A percentile compares a stretch with the other conserved stretches of the same genome.
Evolutionary conservation across 2,797 vertebrate genomes (phyloP).

Genomic region (Amblyopsis hoosieri): DNA sequence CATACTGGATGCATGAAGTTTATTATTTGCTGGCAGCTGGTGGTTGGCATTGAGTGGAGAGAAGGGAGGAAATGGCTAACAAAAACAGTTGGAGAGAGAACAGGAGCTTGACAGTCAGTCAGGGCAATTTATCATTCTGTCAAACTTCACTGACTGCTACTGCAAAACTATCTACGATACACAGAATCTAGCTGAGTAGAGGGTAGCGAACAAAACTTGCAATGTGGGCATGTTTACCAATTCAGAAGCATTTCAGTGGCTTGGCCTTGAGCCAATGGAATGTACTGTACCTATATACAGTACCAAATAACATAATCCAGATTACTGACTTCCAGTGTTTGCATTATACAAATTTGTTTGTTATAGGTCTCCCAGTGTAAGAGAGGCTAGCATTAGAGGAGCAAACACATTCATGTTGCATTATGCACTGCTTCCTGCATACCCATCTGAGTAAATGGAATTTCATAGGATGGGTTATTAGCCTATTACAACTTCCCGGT

Average conservation of each 20-base stretch:
- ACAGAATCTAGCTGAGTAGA: slow-evolving; percentile 42
- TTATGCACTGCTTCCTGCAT: slow-evolving; percentile 31
- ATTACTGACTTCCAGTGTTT: background rate
- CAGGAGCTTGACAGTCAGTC: slow-evolving; percentile 73
- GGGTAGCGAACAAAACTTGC: slow-evolving; percentile 42
- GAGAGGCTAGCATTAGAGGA: background rate
- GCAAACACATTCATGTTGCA: slow-evolving; percentile 19
- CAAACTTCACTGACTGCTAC: slow-evolving; percentile 74
- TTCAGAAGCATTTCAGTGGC: slow-evolving; percentile 47
- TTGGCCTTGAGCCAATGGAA: slow-evolving; percentile 35
- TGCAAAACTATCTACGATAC: slow-evolving; percentile 62
- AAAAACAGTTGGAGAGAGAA: slow-evolving; percentile 64
- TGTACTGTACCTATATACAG: background rate
- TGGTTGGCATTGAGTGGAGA: slow-evolving; percentile 52
- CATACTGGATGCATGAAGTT: slow-evolving; percentile 49
- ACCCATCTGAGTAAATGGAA: slow-evolving; percentile 54
- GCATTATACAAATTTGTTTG: too few species aligned
- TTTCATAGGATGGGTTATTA: slow-evolving; percentile 62
- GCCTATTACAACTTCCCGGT: slow-evolving; percentile 65
- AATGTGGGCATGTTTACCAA: slow-evolving; percentile 56
- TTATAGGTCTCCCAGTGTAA: too few species aligned
- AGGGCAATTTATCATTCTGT: slow-evolving; percentile 77
- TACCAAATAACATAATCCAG: slow-evolving; percentile 15
- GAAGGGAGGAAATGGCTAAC: slow-evolving; percentile 54
- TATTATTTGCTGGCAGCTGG: slow-evolving; percentile 66